phyloP scores from a whole-genome alignment of 1,140 invertebrate species.

The Drosophila tani region DNA sequence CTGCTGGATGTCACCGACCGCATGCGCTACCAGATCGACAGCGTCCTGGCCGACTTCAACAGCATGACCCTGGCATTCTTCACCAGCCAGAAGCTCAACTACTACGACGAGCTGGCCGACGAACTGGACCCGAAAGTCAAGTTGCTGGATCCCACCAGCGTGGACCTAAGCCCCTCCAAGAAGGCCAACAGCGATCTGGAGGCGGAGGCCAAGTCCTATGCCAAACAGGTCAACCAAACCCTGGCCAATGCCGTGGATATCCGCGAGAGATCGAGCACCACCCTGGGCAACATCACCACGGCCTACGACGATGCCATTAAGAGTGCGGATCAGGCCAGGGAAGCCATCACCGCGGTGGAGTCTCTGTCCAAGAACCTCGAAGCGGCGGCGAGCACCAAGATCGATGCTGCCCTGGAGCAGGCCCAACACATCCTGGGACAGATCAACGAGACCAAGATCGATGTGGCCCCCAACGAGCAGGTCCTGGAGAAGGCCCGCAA shows the following conservation, averaged over 20 bases:
- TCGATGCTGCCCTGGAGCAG: conserved; percentile 91
- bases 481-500: conserved; percentile 88
- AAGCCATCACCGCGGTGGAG: conserved; percentile 89
- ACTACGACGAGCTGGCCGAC: conserved; percentile 89
- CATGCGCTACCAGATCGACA: conserved; percentile 88
- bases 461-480: conserved; percentile 86
- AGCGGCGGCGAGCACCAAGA: conserved; percentile 89
- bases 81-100: conserved; percentile 90
- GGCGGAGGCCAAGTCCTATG: conserved; percentile 86
- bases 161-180: conserved; percentile 88
- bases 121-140: conserved; percentile 88
- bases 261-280: conserved; percentile 84
- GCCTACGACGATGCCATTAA: conserved; percentile 86
- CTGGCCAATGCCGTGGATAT: conserved; percentile 86
- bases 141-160: conserved; percentile 88
- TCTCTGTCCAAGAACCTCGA: conserved; percentile 89
- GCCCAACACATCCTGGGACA: conserved; percentile 89
- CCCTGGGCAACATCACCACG: conserved; percentile 86
- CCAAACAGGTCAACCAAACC: conserved; percentile 87
- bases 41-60: conserved; percentile 89
- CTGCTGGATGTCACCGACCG: conserved; percentile 94
- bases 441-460: conserved; percentile 84
- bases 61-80: conserved; percentile 90
- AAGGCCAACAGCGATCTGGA: conserved; percentile 87
- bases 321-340: conserved; percentile 86